Conservation (phyloP, 2,113 vertebrate species). For the Cranoglanis bouderius region DNA sequence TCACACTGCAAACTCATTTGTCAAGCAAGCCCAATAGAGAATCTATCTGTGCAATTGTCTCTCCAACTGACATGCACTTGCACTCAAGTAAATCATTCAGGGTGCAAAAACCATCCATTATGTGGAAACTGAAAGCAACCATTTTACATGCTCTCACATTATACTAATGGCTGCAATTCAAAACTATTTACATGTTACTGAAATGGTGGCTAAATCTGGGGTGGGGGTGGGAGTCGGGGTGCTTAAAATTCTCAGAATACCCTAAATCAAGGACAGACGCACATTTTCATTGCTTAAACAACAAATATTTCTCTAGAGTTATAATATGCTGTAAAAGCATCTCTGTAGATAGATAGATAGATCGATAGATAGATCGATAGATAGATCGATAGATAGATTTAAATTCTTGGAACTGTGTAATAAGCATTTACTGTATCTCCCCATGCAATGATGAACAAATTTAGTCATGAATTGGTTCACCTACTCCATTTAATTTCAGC, state of each 20-base stretch:
- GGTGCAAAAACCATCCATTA: constrained; percentile 25
- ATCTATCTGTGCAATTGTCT: constrained; percentile 8
- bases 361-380: neutral
- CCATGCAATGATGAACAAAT: neutral
- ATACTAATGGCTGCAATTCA: constrained; percentile 18
- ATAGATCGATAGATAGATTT: neutral
- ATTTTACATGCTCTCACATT: constrained; percentile 20
- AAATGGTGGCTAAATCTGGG: constrained; percentile 13
- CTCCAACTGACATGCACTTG: constrained; percentile 30
- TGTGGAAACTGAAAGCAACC: constrained; percentile 25
- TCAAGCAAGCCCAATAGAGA: constrained; percentile 7
- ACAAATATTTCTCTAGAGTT: neutral
- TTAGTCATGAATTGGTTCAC: neutral
- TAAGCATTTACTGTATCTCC: neutral
- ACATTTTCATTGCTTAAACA: neutral
- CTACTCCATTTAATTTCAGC: constrained; percentile 6
- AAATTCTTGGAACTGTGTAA: neutral
- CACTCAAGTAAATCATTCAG: constrained; percentile 15
- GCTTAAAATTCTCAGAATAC: neutral
- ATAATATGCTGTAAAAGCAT: neutral
- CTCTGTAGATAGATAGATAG: neutral
- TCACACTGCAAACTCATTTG: constrained; percentile 18
- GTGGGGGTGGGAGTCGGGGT: neutral
- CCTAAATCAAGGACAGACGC: neutral
- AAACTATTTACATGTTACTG: constrained; percentile 31